Percentiles rank a stretch among this genome's conserved stretches.
phyloP scores from a whole-genome alignment of 2,888 invertebrate species.

The Altica lythri region DNA sequence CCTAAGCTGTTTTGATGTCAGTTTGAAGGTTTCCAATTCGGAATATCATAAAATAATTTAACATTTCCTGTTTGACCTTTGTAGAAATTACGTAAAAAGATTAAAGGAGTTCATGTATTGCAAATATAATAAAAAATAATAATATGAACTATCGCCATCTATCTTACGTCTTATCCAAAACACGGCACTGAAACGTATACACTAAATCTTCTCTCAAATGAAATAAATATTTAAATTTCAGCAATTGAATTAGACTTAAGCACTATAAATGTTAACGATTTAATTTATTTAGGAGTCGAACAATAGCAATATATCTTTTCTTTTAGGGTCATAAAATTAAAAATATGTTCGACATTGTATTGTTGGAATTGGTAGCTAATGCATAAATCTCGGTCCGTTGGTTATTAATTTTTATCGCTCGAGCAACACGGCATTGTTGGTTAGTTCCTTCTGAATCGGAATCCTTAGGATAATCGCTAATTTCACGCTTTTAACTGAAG shows the following conservation, averaged over 20 bases:
- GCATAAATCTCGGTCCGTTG: slow-evolving; percentile 34
- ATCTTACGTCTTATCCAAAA: no score
- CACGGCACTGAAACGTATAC: slow-evolving; percentile 15
- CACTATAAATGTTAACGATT: slow-evolving; percentile 40
- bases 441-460: background rate
- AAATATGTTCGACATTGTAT: slow-evolving; percentile 38
- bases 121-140: no score
- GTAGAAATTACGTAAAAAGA: no score
- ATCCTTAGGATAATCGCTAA: background rate
- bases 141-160: no score
- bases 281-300: slow-evolving; percentile 38
- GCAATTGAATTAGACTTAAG: slow-evolving; percentile 41
- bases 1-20: no score
- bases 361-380: slow-evolving; percentile 34
- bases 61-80: no score
- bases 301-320: slow-evolving; percentile 36
- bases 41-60: no score
- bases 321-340: slow-evolving; percentile 34
- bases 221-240: slow-evolving; percentile 46
- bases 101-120: no score
- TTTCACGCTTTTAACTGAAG: background rate
- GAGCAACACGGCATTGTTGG: no score
- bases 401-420: slow-evolving; percentile 32
- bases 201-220: slow-evolving; percentile 43
- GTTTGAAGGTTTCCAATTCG: no score